A percentile compares a stretch with the other conserved stretches of the same genome.
phyloP scores from a whole-genome alignment of 2,113 vertebrate genomes.

The Peromyscus polionotus region DNA sequence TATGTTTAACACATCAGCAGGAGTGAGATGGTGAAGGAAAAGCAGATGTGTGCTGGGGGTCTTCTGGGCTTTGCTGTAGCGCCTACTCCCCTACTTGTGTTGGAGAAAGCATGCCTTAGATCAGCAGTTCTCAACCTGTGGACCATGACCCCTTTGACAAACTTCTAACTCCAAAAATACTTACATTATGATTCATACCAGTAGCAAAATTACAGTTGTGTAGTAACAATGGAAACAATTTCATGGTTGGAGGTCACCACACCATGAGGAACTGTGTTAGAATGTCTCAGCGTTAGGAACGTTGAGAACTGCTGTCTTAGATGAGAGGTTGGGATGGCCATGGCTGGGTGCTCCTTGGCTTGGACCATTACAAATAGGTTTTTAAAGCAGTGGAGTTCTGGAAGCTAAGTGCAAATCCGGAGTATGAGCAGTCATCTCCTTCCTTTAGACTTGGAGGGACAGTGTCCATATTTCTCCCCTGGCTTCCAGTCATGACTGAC shows the following conservation, averaged over 20 bases:
- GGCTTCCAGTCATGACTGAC: not conserved
- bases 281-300: not conserved
- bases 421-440: not conserved
- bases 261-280: not conserved
- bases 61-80: not conserved
- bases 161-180: not conserved
- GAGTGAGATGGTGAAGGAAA: too few relatives aligned
- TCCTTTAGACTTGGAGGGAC: not conserved
- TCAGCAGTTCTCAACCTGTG: not conserved
- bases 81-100: accelerated
- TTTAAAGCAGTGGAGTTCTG: not conserved
- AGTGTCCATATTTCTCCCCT: not conserved
- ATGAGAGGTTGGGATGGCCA: not conserved
- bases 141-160: not conserved
- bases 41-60: not conserved
- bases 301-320: not conserved
- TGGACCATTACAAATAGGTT: not conserved
- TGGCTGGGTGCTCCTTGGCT: not conserved
- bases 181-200: not conserved
- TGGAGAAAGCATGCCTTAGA: not conserved
- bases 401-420: not conserved
- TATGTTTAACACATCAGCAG: not conserved
- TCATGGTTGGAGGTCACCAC: not conserved
- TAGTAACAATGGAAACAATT: too few relatives aligned
- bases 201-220: not conserved